Base-by-base conservation (phyloP, 1,140 invertebrate species). In the Drosophila fuyamai region DNA sequence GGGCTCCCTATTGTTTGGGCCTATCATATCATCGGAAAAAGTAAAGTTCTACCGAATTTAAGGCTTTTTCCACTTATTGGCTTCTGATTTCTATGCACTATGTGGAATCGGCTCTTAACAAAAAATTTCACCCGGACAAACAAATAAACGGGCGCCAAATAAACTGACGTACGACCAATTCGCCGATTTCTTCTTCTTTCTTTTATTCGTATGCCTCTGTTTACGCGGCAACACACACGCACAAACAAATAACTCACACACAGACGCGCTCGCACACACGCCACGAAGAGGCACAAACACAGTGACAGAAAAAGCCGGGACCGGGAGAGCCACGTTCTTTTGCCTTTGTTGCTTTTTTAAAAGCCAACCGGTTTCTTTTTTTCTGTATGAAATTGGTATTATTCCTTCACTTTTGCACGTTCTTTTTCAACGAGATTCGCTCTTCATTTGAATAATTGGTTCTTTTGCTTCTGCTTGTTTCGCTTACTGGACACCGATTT, bases 141-240 rank as follows among this genome's bases (percentile, higher is more conserved):
- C 72, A 79, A 81, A 86, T 76, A 82, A 85, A 88, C 79, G 81
- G 83, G 82, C 79, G 82, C 82, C 82, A 88, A 86, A 88, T 77
- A 58, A 59, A 43, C 60, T 16, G 71, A 74, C 48, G 55, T 84
- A 74, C 60, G 78, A 46, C 55, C 16, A 40, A 55, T 70, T 63
- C 54, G 67, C 53, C 74, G 67, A 72, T 43, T 62, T 78, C 61
- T 68, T 59, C 76, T 16, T 80, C 74, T 55, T 72, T 41, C 35
- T 36, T 29, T 41, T 56, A 35, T 48, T 66, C 41, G n/a, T 53
- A 41, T 51, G 40, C 61, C 44, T 80, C 55, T 76, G 50, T 81
- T 77, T 54, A 82, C 75, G 73, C 74, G 73, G 73, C 73, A 76
- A 77, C 61, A 58, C 66, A 62, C 51, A 62, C 66, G 61, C 44